Evolutionary conservation across 1,140 invertebrate species (phyloP), one percentile per base, ranked within the genome.

Genomic region (Thalassaphorura encarpata): DNA sequence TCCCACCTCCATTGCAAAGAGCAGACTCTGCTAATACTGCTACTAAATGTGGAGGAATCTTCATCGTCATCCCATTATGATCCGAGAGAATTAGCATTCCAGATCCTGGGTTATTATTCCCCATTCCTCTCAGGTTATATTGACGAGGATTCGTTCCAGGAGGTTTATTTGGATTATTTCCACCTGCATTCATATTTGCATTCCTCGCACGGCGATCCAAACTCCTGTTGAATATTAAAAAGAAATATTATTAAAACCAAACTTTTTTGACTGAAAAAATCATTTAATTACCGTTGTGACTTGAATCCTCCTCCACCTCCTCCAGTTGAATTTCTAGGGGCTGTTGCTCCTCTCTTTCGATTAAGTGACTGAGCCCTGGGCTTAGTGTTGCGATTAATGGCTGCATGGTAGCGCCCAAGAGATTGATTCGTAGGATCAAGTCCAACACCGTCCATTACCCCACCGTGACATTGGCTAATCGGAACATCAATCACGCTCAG

Each of bases 61-160:
- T 65, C 60, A 62, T 61, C 18, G 59, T 61, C 62, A 65, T 65
- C 41, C 63, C 63, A 41, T 60, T 64, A n/a, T 58, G 58, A 51
- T 60, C 56, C 15, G 58, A 59, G 16, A 64, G 52, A 33, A 64
- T 56, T 36, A 64, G 23, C 60, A 61, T 61, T 29, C 40, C 40
- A 49, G 54, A 60, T 18, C 31, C 33, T 11, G 33, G 33, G n/a
- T 36, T 36, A 36, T 4, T 21, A 13, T 6, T 47, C 26, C 33
- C 57, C 36, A 28, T 29, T 28, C 24, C 31, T 48, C 18, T 48
- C 54, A 27, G 46, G 24, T 11, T 27, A 46, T 49, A 57, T 18
- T n/a, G 48, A 26, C 62, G 52, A 16, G 63, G 63, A 61, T 58
- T 64, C n/a, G 63, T 61, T 21, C 59, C 62, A 21, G 60, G 50